A percentile compares a stretch with the other conserved stretches of the same genome.
Conservation (phyloP, 2,797 vertebrate genomes). For the Neomorphus geoffroyi region DNA sequence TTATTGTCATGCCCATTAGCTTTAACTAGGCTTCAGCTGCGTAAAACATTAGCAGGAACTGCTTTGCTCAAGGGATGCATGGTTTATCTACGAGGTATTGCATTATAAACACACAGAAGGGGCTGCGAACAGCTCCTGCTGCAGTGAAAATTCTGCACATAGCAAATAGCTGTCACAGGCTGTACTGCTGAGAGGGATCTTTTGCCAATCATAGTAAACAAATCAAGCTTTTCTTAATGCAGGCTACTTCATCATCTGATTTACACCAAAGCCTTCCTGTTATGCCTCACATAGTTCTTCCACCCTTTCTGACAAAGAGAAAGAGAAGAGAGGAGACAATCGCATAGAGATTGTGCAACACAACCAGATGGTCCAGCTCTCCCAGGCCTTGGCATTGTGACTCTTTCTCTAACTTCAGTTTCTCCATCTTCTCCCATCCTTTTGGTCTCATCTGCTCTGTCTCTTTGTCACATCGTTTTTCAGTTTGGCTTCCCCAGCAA, state of each 20-base stretch:
- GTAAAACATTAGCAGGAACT: background rate
- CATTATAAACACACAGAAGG: background rate
- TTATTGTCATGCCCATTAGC: background rate
- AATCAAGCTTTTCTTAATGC: background rate
- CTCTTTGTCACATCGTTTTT: background rate
- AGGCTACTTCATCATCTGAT: background rate
- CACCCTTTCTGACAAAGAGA: background rate
- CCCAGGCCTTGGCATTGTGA: background rate
- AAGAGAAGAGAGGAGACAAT: background rate
- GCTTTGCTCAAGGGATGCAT: background rate
- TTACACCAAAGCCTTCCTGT: background rate
- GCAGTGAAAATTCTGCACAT: background rate
- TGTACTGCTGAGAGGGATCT: background rate
- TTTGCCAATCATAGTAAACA: background rate
- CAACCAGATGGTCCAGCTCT: background rate
- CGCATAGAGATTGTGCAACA: accelerated
- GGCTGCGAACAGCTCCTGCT: background rate
- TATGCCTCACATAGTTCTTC: background rate
- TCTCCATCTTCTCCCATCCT: background rate
- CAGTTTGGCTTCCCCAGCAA: background rate
- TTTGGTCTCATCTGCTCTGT: background rate
- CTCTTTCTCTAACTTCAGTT: background rate
- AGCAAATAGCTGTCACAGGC: background rate
- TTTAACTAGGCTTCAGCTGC: background rate
- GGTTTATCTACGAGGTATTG: background rate